Base-by-base conservation (phyloP, 1,140 invertebrate genomes). In the Zophobas atratus region DNA sequence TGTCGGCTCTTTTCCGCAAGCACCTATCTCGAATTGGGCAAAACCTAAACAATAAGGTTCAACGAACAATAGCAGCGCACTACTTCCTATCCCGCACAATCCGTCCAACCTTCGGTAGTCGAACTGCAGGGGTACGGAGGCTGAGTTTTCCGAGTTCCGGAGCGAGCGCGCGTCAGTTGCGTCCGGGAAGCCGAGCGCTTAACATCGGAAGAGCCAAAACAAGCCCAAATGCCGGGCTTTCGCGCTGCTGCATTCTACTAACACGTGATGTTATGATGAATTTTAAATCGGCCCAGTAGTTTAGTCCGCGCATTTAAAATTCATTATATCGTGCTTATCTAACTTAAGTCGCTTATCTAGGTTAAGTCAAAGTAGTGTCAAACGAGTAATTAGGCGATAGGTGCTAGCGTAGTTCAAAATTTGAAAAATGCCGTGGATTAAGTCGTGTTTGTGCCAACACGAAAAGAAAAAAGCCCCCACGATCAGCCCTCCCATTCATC, bases 401-500 rank as follows among this genome's bases (percentile, higher is more conserved):
- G 57, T 75, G 73, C 20, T 56, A 48, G 33, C 57, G 32, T 60
- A 48, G 60, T 39, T 63, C 20, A 20, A 72, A 43, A 67, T 67
- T 46, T n/a, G 60, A 2, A 84, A 81, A 63, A 87, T 87, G 86
- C 86, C 86, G 77, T 87, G 86, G 86, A 86, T 87, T 77, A 86
- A 86, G 79, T 86, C 85, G 55, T 87, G 86, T 79, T 80, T 87
- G 57, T 87, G 86, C 80, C 86, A 87, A 75, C 85, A 87, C 46
- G 86, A 87, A 75, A 87, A 86, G 82, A 86, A 86, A 82, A 87
- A 86, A 79, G 81, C 86, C 20, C 86, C 86, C 4, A 82, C 82
- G n/a, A 87, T 87, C 60, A 87, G 87, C 80, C 86, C 86, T 6
- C 87, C 87, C 0, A 85, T 87, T 70, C 87, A 87, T 84, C 82